Base-by-base conservation (phyloP, 2,113 vertebrate genomes). In the Physeter macrocephalus region DNA sequence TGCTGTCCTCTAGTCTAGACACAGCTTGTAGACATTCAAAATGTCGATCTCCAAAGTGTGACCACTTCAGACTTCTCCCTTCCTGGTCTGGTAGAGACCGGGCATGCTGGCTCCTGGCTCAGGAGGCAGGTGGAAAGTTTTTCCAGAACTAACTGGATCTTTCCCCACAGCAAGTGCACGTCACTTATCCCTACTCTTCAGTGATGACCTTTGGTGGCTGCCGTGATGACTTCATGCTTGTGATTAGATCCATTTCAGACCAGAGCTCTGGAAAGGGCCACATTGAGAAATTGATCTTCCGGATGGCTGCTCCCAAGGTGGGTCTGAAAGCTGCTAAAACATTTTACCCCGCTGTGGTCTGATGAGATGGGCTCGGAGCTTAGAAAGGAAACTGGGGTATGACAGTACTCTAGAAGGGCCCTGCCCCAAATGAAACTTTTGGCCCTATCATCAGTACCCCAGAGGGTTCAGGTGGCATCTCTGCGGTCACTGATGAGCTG, bases 201-300 rank as follows among this genome's bases (percentile, higher is more conserved):
- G 98, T 99, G 98, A 98, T 99, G 98, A 99, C 99, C 11, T 99
- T 99, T 0, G 99, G 99, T 97, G 99, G 99, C 97, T 99, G 98
- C 97, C 99, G 98, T 75, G 99, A 99, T 97, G 99, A 99, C 98
- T 99, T 99, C 98, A 99, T 99, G 99, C 98, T 99, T 98, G 99
- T 99, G 95, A 99, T 99, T 97, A 98, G 98, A 66, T 97, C 98
- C 93, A 97, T 93, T 90, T 75, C 98, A 75, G 97, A 98, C 97
- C 99, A 99, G 98, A 99, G 99, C 85, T 97, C 97, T 85, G 96
- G 96, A 41, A 98, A 97, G 88, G 99, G 98, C 97, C 97, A 98
- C 34, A 98, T 98, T 31, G 99, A 99, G 98, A 99, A 99, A 95
- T 95, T 99, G 96, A 98, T 99, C 96, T 99, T 99, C 98, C 98